Base-by-base conservation (phyloP, 2,888 invertebrate genomes). In the Byasa hedistus region DNA sequence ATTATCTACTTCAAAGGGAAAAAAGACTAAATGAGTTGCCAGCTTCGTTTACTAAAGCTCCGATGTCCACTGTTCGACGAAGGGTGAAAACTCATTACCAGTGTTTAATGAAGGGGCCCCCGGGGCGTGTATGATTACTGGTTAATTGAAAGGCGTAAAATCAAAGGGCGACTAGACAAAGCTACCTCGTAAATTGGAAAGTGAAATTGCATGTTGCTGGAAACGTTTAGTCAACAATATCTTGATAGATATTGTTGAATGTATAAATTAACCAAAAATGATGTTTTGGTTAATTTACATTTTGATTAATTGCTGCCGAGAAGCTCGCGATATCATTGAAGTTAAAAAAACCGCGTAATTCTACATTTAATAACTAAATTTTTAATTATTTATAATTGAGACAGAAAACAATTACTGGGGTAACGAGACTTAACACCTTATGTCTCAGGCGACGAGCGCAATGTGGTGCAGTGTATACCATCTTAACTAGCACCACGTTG, bases 41-140 rank as follows among this genome's bases (percentile, higher is more conserved):
- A 76, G 76, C 48, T 63, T 60, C 60, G 80, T 81, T 83, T 81
- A 84, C 83, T 79, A 83, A 80, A 82, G 85, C 84, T 81, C 81
- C 81, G 80, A 86, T 88, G 91, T 87, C 89, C 90, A 91, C 84
- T 87, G 86, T 83, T 81, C 83, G 81, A 70, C 79, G 85, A 84
- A 89, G 90, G 89, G 88, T 85, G 86, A 89, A 91, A 91, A 91
- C 89, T 91, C 89, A 90, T 91, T 90, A 89, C 82, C 82, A 80
- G 80, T 83, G 80, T 84, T 86, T 88, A 88, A 91, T 90, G 86
- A 91, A 91, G 91, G 88, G 88, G 87, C 82, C 81, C 84, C 83
- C 80, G 82, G 82, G 84, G 83, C 86, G 88, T 90, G 85, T 89
- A 89, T 90, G 89, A 89, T 89, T 91, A 90, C 90, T 84, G 83